Percentiles rank a stretch among this genome's conserved stretches.
Evolutionary conservation across 1,140 invertebrate genomes (phyloP).

Genomic region (Bombus waltoni): DNA sequence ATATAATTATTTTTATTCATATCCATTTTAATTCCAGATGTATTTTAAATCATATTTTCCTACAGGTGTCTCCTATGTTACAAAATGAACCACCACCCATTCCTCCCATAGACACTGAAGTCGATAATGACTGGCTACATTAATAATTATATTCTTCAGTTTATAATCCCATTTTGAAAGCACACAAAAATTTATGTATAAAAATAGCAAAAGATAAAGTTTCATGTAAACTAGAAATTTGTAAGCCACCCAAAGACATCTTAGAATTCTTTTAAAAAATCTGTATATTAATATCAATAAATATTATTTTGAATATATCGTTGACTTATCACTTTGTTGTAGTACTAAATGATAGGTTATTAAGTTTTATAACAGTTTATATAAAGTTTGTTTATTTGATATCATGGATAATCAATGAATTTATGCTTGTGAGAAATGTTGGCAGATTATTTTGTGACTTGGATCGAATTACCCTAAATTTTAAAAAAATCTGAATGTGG

Average conservation of each 20-base stretch:
- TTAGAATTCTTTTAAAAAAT: neutral
- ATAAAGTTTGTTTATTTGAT: slow-evolving; percentile 6
- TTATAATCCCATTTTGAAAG: neutral
- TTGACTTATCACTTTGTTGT: no score
- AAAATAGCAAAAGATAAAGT: neutral
- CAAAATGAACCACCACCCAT: slow-evolving; percentile 74
- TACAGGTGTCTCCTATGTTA: slow-evolving; percentile 62
- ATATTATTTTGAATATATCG: slow-evolving; percentile 18
- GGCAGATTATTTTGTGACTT: neutral
- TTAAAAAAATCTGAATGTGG: slow-evolving; percentile 5
- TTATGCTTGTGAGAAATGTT: neutral
- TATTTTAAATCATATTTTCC: slow-evolving; percentile 6
- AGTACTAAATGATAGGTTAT: slow-evolving; percentile 8
- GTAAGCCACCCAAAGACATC: neutral
- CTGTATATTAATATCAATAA: slow-evolving; percentile 6
- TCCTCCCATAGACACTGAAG: slow-evolving; percentile 66
- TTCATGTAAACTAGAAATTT: slow-evolving; percentile 11
- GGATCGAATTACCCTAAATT: neutral
- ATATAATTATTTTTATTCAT: slow-evolving; percentile 2
- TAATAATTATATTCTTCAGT: slow-evolving; percentile 28
- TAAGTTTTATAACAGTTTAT: neutral
- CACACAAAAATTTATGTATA: neutral
- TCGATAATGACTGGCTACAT: slow-evolving; percentile 19
- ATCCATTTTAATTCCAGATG: neutral
- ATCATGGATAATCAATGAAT: neutral